Base-by-base conservation (phyloP, 2,888 invertebrate genomes). In the Stegana nigrithorax region DNA sequence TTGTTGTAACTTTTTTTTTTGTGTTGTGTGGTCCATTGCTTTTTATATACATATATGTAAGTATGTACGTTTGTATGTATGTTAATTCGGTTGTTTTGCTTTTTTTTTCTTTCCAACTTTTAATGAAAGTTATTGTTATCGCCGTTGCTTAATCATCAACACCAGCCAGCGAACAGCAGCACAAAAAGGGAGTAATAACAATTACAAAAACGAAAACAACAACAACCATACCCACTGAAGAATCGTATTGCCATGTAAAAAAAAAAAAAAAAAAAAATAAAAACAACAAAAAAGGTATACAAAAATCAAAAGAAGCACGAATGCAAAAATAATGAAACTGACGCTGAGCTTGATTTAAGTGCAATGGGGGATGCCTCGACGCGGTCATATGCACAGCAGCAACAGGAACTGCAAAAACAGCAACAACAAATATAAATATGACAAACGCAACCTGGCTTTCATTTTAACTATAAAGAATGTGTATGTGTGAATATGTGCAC, bases 1-100 rank as follows among this genome's bases (percentile, higher is more conserved):
- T 65, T 60, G 53, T 26, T 14, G 56, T 39, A 45, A 44, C 47
- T 56, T 29, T 32, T 19, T 25, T 59, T n/a, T 36, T 27, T 36
- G 29, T 47, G n/a, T n/a, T n/a, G n/a, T n/a, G n/a, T n/a, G n/a
- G n/a, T 47, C 8, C 25, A 10, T 17, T 21, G 17, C 21, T 47
- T 47, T 47, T 47, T 23, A 23, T 47, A 23, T 47, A 8, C 14
- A 44, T 14, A n/a, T 36, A 10, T 36, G 10, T 36, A n/a, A 3
- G 36, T 36, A 5, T 36, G n/a, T n/a, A n/a, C n/a, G n/a, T n/a
- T n/a, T n/a, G n/a, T n/a, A n/a, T n/a, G n/a, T n/a, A n/a, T n/a
- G n/a, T n/a, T n/a, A n/a, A n/a, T n/a, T n/a, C n/a, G n/a, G 56
- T 60, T 56, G 21, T 0, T 50, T 39, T 32, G 10, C 14, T 21